These are phyloP conservation scores for Monopterus albus DNA, from an alignment of 2,113 vertebrate species.

Conservation along the genomic window DNA sequence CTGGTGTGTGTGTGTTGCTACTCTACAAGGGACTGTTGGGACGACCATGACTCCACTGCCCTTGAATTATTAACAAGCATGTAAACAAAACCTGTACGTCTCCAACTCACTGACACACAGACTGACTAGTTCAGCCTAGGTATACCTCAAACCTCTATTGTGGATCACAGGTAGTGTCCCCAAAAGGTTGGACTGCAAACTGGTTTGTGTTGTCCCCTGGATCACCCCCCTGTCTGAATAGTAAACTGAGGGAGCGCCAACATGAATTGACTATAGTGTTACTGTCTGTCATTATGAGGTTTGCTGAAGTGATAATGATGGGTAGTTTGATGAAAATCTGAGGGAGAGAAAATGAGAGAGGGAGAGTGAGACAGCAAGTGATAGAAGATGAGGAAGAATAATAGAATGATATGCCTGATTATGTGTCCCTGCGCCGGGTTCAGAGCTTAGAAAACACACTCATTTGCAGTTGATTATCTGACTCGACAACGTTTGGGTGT, in stretches of 20 bases:
- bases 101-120: constrained; percentile 12
- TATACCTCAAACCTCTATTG: constrained; percentile 23
- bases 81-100: constrained; percentile 3
- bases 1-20: neutral
- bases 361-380: neutral
- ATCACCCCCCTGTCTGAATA: constrained; percentile 11
- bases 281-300: constrained; percentile 19
- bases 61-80: constrained; percentile 48
- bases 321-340: constrained; percentile 11
- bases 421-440: neutral
- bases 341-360: neutral
- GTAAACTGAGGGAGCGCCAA: constrained; percentile 23
- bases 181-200: constrained; percentile 39
- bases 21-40: neutral
- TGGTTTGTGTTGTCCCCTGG: constrained; percentile 4
- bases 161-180: constrained; percentile 33
- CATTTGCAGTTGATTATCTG: neutral
- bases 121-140: neutral
- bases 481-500: neutral
- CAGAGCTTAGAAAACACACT: neutral
- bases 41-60: neutral
- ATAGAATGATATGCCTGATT: neutral
- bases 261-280: constrained; percentile 19
- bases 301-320: constrained; percentile 27
- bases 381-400: neutral